Evolutionary conservation across 2,113 vertebrate species (phyloP).

Genomic region (Misgurnus anguillicaudatus): DNA sequence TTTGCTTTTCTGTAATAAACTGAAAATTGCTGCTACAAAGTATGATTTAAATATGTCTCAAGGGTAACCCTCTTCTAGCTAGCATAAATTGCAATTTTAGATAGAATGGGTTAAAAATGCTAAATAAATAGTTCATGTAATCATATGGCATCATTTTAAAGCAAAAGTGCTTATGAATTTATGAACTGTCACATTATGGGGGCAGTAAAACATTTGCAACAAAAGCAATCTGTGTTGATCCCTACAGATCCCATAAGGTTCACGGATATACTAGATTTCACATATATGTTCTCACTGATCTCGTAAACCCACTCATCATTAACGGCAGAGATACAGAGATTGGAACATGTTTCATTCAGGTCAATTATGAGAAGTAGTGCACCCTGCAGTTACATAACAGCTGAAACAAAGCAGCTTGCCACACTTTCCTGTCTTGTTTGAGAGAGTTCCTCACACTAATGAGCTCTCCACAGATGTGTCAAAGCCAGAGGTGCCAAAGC

Average conservation of each 20-base stretch:
- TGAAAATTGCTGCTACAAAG: background rate
- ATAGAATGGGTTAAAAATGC: background rate
- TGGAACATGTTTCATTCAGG: slow-evolving; percentile 24
- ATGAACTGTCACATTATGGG: background rate
- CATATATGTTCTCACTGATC: background rate
- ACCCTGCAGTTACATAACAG: slow-evolving; percentile 28
- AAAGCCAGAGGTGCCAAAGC: slow-evolving; percentile 51
- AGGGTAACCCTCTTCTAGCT: background rate
- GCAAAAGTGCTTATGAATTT: background rate
- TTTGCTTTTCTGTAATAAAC: background rate
- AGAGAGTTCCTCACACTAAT: slow-evolving; percentile 59
- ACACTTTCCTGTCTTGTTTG: slow-evolving; percentile 49
- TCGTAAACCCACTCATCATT: background rate
- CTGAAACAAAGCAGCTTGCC: slow-evolving; percentile 49
- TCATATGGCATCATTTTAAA: background rate
- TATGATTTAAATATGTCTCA: no score
- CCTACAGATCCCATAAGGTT: background rate
- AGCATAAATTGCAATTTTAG: background rate
- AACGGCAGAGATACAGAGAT: slow-evolving; percentile 19
- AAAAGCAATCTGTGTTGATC: background rate
- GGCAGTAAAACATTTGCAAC: background rate
- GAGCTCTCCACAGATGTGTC: slow-evolving; percentile 70
- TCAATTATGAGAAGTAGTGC: slow-evolving; percentile 25
- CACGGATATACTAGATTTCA: background rate
- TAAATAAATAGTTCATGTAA: background rate